phyloP scores from a whole-genome alignment of 2,888 invertebrate species.

The Acanthococcus lagerstroemiae region DNA sequence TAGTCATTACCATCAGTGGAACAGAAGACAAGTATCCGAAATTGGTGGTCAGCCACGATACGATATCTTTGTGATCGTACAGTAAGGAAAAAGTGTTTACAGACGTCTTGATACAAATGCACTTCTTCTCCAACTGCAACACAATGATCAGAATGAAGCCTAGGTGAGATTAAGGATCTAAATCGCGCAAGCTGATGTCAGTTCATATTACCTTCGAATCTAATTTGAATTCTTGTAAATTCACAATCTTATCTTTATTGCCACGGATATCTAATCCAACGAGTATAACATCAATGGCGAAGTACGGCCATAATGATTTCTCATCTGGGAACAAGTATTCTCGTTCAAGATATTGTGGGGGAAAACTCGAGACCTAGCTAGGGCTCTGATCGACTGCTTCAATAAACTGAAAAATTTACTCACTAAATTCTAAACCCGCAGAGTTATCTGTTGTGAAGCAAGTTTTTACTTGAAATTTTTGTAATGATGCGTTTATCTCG shows the following conservation, averaged over 20 bases:
- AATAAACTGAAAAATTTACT: neutral
- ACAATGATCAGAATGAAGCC: too few relatives aligned
- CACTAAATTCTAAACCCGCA: slow-evolving; percentile 7
- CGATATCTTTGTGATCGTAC: slow-evolving; percentile 56
- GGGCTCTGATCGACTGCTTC: neutral
- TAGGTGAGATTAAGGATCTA: too few relatives aligned
- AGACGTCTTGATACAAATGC: slow-evolving; percentile 40
- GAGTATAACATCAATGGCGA: slow-evolving; percentile 54
- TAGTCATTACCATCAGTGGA: slow-evolving; percentile 1
- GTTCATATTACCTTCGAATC: slow-evolving; percentile 61
- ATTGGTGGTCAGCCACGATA: slow-evolving; percentile 49
- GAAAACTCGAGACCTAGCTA: too few relatives aligned
- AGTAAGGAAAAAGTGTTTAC: slow-evolving; percentile 58
- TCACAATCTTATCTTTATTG: slow-evolving; percentile 49
- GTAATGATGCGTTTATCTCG: slow-evolving; percentile 59
- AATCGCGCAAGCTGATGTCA: too few relatives aligned
- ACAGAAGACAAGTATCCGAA: slow-evolving; percentile 41
- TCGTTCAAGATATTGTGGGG: too few relatives aligned
- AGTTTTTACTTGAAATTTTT: slow-evolving; percentile 50
- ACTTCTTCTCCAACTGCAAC: slow-evolving; percentile 41
- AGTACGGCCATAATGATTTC: slow-evolving; percentile 43
- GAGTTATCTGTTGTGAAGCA: slow-evolving; percentile 31
- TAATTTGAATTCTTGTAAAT: slow-evolving; percentile 49
- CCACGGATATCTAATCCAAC: slow-evolving; percentile 54
- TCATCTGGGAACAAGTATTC: slow-evolving; percentile 20